Percentiles rank a stretch among this genome's conserved stretches.
phyloP scores from a whole-genome alignment of 2,888 invertebrate species.

The Charanyca ferruginea region DNA sequence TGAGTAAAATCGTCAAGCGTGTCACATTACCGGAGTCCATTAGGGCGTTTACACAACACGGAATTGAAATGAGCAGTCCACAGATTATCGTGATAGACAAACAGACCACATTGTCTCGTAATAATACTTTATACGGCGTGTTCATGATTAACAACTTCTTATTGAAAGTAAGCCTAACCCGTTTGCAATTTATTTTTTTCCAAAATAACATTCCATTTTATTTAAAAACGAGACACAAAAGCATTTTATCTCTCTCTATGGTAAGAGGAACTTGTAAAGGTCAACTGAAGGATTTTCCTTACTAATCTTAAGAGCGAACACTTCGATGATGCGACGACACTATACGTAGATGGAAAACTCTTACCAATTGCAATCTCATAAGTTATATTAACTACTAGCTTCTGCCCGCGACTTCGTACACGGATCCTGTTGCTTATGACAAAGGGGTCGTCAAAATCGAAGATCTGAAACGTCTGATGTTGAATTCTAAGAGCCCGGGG shows the following conservation, averaged over 20 bases:
- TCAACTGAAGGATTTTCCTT: conserved; percentile 25
- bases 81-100: conserved; percentile 91
- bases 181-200: not conserved
- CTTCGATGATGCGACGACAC: not conserved
- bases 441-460: too few species aligned
- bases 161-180: not conserved
- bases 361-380: too few species aligned
- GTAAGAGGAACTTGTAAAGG: not conserved
- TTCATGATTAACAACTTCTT: conserved; percentile 53
- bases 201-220: not conserved
- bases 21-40: conserved; percentile 90
- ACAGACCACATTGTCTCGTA: conserved; percentile 89
- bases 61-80: conserved; percentile 90
- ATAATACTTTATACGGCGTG: conserved; percentile 85
- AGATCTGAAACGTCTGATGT: too few species aligned
- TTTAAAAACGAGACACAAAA: conserved; percentile 4
- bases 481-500: too few species aligned
- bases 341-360: not conserved
- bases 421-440: too few species aligned
- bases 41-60: conserved; percentile 91
- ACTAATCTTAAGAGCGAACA: conserved; percentile 18
- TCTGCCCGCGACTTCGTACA: too few species aligned
- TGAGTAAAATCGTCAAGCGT: conserved; percentile 91
- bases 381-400: too few species aligned
- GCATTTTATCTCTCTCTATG: conserved; percentile 1